Evolutionary conservation across 2,113 vertebrate species (phyloP), one percentile per base, ranked within the genome.

Genomic region (Amazona vittata): DNA sequence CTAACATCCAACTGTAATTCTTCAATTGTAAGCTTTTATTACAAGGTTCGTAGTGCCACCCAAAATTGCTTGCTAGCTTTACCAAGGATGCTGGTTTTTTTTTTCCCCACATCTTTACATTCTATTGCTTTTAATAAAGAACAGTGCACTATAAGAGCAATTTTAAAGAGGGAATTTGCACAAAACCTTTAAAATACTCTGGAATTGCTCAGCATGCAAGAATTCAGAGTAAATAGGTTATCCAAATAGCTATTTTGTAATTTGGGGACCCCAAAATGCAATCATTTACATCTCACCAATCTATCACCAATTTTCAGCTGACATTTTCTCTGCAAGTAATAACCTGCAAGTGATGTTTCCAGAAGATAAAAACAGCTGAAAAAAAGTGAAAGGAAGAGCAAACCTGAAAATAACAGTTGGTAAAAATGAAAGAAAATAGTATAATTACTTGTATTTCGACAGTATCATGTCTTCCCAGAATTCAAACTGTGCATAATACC

Each of bases 401-500:
- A 76, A 93, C 93, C 59, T 5, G 10, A 81, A 89, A 90, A 95
- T 73, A 90, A 79, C 64, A 46, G 41, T 76, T 68, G 57, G 14
- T 44, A 75, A 73, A 90, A 92, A 93, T 79, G 65, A 79, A 77
- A 74, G 22, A 89, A 28, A 91, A 94, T 53, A 84, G 39, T 46
- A 67, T 96, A 94, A 96, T 92, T 90, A 82, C 65, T 93, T 90
- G 49, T 69, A 94, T 93, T 92, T 93, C 74, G 37, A 91, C 70
- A 84, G n/a, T 64, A 83, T 95, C 81, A 79, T 84, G 81, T 74
- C 65, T 89, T 92, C 62, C 28, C 57, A 65, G 93, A 92, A 93
- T 94, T 96, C 92, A 94, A 96, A 70, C 83, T 95, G 90, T 91
- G 89, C 49, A 53, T 94, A 95, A 93, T 75, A 92, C 69, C 74